Percentiles rank a stretch among this genome's conserved stretches.
phyloP scores from a whole-genome alignment of 23 tunicate genomes.

The Aplidium turbinatum region DNA sequence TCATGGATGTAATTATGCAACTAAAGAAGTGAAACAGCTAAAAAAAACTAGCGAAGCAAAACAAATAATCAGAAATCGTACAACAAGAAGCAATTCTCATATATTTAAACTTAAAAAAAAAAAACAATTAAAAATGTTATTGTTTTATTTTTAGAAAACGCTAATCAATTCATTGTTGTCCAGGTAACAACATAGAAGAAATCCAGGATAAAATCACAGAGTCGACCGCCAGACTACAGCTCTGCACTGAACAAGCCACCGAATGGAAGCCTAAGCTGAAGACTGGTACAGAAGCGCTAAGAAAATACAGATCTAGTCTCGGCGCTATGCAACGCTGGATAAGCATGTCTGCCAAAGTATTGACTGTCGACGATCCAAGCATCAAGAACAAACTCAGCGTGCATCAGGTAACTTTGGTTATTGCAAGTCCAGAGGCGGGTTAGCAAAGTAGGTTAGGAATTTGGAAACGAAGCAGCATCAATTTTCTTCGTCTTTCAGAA shows the following conservation, averaged over 20 bases:
- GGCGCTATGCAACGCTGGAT: conserved; percentile 75
- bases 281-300: conserved; percentile 56
- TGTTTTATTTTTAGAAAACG: too few relatives aligned
- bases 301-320: conserved; percentile 43
- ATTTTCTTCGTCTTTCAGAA: too few relatives aligned
- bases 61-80: too few relatives aligned
- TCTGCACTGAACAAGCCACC: conserved; percentile 37
- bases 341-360: conserved; percentile 31
- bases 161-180: neutral
- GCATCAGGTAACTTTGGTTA: conserved; percentile 23
- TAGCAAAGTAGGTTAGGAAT: too few relatives aligned
- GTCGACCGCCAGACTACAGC: conserved; percentile 52
- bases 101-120: neutral
- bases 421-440: too few relatives aligned
- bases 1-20: too few relatives aligned
- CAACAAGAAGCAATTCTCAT: too few relatives aligned
- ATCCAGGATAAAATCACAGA: conserved; percentile 48
- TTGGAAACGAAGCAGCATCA: too few relatives aligned
- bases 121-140: too few relatives aligned
- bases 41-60: too few relatives aligned
- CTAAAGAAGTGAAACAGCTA: too few relatives aligned
- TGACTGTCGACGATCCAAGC: conserved; percentile 10
- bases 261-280: conserved; percentile 78
- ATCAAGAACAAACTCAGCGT: conserved; percentile 15
- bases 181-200: conserved; percentile 39